Percentiles rank a stretch among this genome's conserved stretches.
Conservation (phyloP, 2,797 vertebrate genomes). For the Chaetophractus vellerosus region DNA sequence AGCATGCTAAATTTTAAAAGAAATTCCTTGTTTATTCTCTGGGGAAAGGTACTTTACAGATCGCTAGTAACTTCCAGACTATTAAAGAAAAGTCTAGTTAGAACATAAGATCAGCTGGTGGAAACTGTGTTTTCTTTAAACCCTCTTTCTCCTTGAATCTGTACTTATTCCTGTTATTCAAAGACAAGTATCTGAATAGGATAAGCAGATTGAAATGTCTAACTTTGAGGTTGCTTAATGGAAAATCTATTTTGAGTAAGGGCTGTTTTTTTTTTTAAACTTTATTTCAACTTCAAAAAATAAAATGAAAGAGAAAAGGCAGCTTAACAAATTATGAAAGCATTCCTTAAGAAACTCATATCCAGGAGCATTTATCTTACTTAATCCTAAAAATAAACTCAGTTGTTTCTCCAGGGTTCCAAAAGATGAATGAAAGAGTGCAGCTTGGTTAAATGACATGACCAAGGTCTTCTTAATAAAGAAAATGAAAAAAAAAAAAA, state of each 20-base stretch:
- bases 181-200: background rate
- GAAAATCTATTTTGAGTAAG: background rate
- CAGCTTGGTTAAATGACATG: too few species aligned
- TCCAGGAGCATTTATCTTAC: too few species aligned
- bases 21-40: background rate
- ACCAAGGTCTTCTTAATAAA: too few species aligned
- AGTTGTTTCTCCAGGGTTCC: too few species aligned
- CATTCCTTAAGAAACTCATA: too few species aligned
- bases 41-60: background rate
- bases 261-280: background rate
- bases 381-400: too few species aligned
- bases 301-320: too few species aligned
- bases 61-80: background rate
- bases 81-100: background rate
- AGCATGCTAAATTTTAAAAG: conserved; percentile 20
- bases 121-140: background rate
- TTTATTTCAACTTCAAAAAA: too few species aligned
- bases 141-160: background rate
- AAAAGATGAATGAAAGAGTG: too few species aligned
- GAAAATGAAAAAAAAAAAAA: too few species aligned
- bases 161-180: background rate
- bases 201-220: background rate
- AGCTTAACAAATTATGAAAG: too few species aligned
- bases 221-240: background rate
- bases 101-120: background rate